A percentile compares a stretch with the other conserved stretches of the same genome.
phyloP scores from a whole-genome alignment of 2,113 vertebrate species.

The Pelodiscus sinensis region DNA sequence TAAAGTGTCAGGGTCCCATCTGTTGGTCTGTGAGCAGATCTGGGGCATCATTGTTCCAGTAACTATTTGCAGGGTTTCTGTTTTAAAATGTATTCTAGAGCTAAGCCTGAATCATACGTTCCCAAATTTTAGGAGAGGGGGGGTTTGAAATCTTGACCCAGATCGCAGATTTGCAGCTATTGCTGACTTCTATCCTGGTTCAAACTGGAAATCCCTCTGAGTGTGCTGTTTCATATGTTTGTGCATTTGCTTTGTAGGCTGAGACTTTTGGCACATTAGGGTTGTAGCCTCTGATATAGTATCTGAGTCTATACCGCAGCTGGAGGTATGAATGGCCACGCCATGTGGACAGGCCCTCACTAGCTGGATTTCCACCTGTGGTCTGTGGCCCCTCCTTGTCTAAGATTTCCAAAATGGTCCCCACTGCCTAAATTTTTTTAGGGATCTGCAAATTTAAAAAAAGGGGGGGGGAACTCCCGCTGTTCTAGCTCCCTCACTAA shows the following conservation, averaged over 20 bases:
- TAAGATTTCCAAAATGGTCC: not conserved
- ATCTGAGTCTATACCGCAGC: not conserved
- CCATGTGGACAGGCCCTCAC: not conserved
- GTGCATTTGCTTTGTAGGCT: not conserved
- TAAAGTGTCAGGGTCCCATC: not conserved
- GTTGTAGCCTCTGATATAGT: not conserved
- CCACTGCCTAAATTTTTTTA: not conserved
- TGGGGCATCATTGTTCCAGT: not conserved
- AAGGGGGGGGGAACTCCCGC: too few species aligned
- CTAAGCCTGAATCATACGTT: not conserved
- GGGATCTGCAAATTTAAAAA: not conserved
- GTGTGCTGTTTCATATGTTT: not conserved
- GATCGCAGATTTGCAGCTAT: not conserved
- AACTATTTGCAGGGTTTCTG: not conserved
- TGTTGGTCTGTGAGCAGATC: not conserved
- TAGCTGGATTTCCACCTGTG: not conserved
- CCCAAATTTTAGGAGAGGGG: not conserved
- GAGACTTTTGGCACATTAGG: not conserved
- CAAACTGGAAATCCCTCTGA: not conserved
- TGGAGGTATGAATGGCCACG: not conserved
- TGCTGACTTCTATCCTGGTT: not conserved
- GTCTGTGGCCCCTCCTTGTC: not conserved
- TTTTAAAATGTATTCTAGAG: not conserved
- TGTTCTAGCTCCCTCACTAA: not conserved
- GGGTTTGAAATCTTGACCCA: not conserved